Evolutionary conservation across 2,888 invertebrate genomes (phyloP).

Genomic region (Elysia crispata): DNA sequence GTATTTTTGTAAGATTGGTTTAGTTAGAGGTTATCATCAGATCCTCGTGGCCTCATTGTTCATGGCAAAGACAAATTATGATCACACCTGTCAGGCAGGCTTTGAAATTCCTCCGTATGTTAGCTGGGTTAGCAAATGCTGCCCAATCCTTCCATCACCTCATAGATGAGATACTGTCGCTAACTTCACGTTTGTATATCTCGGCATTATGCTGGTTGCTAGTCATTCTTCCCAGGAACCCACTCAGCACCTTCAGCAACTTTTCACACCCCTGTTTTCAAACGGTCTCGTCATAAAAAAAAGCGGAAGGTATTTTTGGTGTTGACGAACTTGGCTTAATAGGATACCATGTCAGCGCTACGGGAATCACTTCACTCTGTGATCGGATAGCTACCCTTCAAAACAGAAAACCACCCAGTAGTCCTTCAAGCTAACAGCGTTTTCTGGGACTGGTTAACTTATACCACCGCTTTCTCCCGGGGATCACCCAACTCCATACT

Average conservation of each 20-base stretch:
- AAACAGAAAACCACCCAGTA: conserved; percentile 13
- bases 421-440: conserved; percentile 14
- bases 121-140: conserved; percentile 22
- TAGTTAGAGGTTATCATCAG: conserved; percentile 45
- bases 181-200: conserved; percentile 22
- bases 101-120: conserved; percentile 35
- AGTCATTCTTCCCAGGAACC: conserved; percentile 33
- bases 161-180: conserved; percentile 33
- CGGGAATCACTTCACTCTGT: conserved; percentile 24
- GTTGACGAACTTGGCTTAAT: conserved; percentile 28
- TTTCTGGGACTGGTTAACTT: conserved; percentile 40
- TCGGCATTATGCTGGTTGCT: conserved; percentile 18
- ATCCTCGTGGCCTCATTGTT: conserved; percentile 31
- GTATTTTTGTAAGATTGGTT: conserved; percentile 52
- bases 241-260: conserved; percentile 25
- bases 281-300: conserved; percentile 39
- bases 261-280: conserved; percentile 14
- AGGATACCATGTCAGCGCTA: conserved; percentile 18
- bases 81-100: conserved; percentile 36
- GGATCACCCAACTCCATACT: conserved; percentile 17
- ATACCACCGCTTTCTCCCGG: conserved; percentile 40
- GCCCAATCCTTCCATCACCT: conserved; percentile 32
- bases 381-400: conserved; percentile 27
- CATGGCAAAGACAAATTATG: conserved; percentile 27
- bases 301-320: conserved; percentile 18